Base-by-base conservation (phyloP, 2,113 vertebrate genomes). In the Platycercus adscitus region DNA sequence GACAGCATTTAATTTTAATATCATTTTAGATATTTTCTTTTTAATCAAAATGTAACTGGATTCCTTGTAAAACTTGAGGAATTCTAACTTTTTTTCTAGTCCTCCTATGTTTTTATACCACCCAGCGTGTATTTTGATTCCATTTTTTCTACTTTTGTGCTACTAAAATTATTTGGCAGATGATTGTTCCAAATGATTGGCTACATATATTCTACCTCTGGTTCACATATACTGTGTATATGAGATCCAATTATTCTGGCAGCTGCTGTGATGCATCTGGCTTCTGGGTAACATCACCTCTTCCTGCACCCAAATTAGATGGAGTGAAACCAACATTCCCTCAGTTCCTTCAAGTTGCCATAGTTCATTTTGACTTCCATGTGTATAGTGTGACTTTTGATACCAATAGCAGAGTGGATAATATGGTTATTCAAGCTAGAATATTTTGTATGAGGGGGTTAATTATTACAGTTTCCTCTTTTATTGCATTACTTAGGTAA, bases 241-340 rank as follows among this genome's bases (percentile, higher is more conserved):
- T 50, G 43, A 92, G 55, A 86, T 88, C 63, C 8, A 6, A 56
- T 88, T 93, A 78, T 92, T 92, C 73, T 92, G 83, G 86, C 76
- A 96, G 72, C 82, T 83, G 43, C 25, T 92, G 91, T 29, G 76
- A 66, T 83, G 20, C 31, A 25, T 86, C 28, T 93, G 79, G n/a
- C 60, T 93, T 83, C 94, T 94, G 88, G 58, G 86, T 95, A 95
- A 58, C 64, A 73, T 83, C 88, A 81, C 55, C 23, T 86, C 47
- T 90, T 90, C 72, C 80, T 78, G 23, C 53, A 46, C 65, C 23
- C 68, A 75, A 46, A 78, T 9, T 75, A 33, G 9, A 55, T 92
- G 76, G 68, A 73, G 28, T 66, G 63, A 94, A 93, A 88, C 53
- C 72, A 94, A 58, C 43, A 43, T 71, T 83, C 64, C 46, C 50